phyloP scores from a whole-genome alignment of 1,140 invertebrate genomes.

The Metaphire vulgaris region DNA sequence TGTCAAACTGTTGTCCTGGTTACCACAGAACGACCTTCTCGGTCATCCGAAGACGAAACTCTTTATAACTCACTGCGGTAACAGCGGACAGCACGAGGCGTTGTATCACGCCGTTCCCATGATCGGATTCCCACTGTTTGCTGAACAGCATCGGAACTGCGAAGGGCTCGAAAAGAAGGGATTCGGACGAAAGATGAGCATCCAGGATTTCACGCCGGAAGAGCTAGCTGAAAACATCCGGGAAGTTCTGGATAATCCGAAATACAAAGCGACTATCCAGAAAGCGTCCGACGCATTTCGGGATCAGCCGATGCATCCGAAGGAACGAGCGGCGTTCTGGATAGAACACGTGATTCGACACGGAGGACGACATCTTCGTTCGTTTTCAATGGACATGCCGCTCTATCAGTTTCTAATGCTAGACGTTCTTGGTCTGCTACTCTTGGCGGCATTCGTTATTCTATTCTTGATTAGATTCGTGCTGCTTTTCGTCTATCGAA shows the following conservation, averaged over 20 bases:
- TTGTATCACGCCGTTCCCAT: constrained; percentile 36
- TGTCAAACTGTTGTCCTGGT: constrained; percentile 60
- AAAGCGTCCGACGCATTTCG: constrained; percentile 22
- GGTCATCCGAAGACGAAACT: constrained; percentile 34
- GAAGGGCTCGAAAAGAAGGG: constrained; percentile 33
- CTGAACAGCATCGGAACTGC: constrained; percentile 43
- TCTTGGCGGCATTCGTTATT: background rate
- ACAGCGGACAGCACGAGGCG: constrained; percentile 36
- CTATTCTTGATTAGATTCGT: background rate
- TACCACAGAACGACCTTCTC: constrained; percentile 58
- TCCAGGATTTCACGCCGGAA: background rate
- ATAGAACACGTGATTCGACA: constrained; percentile 20
- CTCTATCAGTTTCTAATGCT: constrained; percentile 23
- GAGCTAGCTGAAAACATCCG: background rate
- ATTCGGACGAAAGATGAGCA: background rate
- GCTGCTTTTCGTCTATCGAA: background rate
- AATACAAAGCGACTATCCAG: constrained; percentile 33
- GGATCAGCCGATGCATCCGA: constrained; percentile 39
- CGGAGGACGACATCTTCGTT: constrained; percentile 11
- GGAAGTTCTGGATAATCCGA: constrained; percentile 30
- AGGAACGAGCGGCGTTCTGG: constrained; percentile 22
- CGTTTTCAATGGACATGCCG: constrained; percentile 18
- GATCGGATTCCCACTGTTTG: constrained; percentile 37
- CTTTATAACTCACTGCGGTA: constrained; percentile 40
- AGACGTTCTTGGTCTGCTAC: constrained; percentile 1